Evolutionary conservation across 2,113 vertebrate genomes (phyloP).

Genomic region (Lontra canadensis): DNA sequence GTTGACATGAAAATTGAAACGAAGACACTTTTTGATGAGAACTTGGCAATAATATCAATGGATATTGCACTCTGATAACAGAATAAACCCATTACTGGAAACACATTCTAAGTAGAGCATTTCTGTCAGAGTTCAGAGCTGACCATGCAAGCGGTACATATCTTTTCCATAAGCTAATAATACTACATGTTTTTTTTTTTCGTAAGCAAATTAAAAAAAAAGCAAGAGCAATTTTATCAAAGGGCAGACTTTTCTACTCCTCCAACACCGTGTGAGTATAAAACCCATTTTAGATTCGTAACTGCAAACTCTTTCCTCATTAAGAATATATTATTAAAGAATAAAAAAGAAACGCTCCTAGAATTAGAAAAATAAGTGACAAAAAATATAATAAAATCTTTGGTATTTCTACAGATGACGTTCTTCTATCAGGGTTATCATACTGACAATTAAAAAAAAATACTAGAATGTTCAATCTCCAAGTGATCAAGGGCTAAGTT

Average conservation of each 20-base stretch:
- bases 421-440: constrained; percentile 51
- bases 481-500: constrained; percentile 56
- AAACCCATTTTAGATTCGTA: constrained; percentile 46
- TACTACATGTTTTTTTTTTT: constrained; percentile 54
- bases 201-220: constrained; percentile 74
- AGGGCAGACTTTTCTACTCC: neutral
- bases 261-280: constrained; percentile 13
- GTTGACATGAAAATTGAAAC: constrained; percentile 46
- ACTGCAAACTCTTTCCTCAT: neutral
- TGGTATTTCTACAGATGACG: constrained; percentile 16
- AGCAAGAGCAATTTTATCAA: constrained; percentile 76
- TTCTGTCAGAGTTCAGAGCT: constrained; percentile 79
- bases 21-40: constrained; percentile 68
- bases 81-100: constrained; percentile 82
- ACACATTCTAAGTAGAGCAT: constrained; percentile 80
- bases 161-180: constrained; percentile 83
- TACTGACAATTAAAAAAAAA: constrained; percentile 42
- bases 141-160: constrained; percentile 82
- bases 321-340: constrained; percentile 2
- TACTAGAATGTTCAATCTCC: constrained; percentile 33
- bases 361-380: constrained; percentile 49
- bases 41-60: constrained; percentile 48
- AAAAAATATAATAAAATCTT: neutral
- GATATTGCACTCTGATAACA: constrained; percentile 79
- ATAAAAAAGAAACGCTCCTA: constrained; percentile 14